Evolutionary conservation across 2,888 invertebrate species (phyloP), one percentile per base, ranked within the genome.

Genomic region (Pemphredon lugubris): DNA sequence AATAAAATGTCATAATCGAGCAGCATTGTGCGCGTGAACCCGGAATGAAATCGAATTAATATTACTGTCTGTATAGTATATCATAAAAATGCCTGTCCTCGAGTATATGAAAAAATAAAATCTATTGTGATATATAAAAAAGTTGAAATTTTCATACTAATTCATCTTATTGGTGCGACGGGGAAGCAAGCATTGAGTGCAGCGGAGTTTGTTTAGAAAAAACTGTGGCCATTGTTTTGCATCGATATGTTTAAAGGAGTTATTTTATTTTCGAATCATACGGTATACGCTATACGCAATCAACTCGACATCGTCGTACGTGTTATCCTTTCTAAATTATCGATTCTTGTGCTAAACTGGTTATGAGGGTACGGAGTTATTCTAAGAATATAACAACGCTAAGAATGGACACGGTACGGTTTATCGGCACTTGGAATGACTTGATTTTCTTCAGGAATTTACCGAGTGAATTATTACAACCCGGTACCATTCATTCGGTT

Each of bases 1-100:
- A 97, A 96, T 91, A 98, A 97, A 93, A 97, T 98, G 96, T 95
- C 95, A 81, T 96, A 91, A n/a, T n/a, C n/a, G n/a, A 91, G 64
- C 21, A 55, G 20, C 34, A 48, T 44, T 44, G 21, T 53, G 53
- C 54, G 42, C 5, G 54, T 53, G 64, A 54, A 54, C 50, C 45
- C 54, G 30, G 68, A 74, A 77, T 60, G 70, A 79, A 74, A 57
- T 59, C 61, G 59, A 77, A 65, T 64, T 83, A 80, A 76, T 72
- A 78, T 82, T 76, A 82, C 73, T 76, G n/a, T n/a, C 74, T 84
- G 83, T 86, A 85, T 86, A 84, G 86, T 79, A 82, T 83, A 78
- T 81, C 76, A 78, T 78, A 81, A n/a, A n/a, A 77, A 77, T 69
- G 39, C 59, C 59, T 72, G 58, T 72, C 71, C 51, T 55, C 58